A percentile compares a stretch with the other conserved stretches of the same genome.
Conservation (phyloP, 2,797 vertebrate species). For the Lycodopsis pacificus region DNA sequence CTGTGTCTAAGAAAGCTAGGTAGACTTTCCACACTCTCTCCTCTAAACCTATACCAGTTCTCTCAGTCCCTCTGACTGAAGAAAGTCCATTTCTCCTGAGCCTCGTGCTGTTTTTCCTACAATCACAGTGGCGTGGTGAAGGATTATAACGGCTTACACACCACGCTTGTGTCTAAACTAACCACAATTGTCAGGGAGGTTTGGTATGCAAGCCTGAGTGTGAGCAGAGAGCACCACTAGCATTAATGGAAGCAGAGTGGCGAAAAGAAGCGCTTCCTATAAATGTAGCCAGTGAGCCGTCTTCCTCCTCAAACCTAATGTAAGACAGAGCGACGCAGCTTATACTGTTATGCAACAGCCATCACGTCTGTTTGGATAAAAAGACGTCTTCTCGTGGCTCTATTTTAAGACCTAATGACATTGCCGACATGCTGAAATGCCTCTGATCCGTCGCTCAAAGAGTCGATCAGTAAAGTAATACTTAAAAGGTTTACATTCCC, state of each 20-base stretch:
- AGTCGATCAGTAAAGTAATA: slow-evolving; percentile 41
- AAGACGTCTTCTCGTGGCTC: slow-evolving; percentile 68
- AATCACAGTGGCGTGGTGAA: slow-evolving; percentile 24
- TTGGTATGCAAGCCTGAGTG: slow-evolving; percentile 53
- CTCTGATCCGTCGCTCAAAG: slow-evolving; percentile 41
- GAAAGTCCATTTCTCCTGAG: slow-evolving; percentile 26
- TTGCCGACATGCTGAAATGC: slow-evolving; percentile 50
- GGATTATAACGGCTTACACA: slow-evolving; percentile 57
- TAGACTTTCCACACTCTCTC: slow-evolving; percentile 46
- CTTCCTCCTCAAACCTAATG: slow-evolving; percentile 57
- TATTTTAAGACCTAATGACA: slow-evolving; percentile 70
- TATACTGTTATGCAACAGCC: slow-evolving; percentile 67
- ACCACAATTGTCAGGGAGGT: slow-evolving; percentile 36
- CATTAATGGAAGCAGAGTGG: slow-evolving; percentile 49
- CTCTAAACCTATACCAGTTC: slow-evolving; percentile 27
- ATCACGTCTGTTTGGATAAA: slow-evolving; percentile 72
- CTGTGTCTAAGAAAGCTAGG: slow-evolving; percentile 56
- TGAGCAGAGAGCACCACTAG: slow-evolving; percentile 36
- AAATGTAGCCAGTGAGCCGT: slow-evolving; percentile 53
- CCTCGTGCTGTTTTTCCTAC: slow-evolving; percentile 17
- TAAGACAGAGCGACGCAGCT: slow-evolving; percentile 54
- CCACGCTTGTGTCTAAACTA: slow-evolving; percentile 33
- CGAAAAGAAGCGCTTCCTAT: slow-evolving; percentile 30
- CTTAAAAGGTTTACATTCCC: slow-evolving; percentile 62
- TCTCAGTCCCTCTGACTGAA: not conserved